A percentile compares a stretch with the other conserved stretches of the same genome.
Evolutionary conservation across 2,888 invertebrate genomes (phyloP).

Genomic region (Caenorhabditis virilis): DNA sequence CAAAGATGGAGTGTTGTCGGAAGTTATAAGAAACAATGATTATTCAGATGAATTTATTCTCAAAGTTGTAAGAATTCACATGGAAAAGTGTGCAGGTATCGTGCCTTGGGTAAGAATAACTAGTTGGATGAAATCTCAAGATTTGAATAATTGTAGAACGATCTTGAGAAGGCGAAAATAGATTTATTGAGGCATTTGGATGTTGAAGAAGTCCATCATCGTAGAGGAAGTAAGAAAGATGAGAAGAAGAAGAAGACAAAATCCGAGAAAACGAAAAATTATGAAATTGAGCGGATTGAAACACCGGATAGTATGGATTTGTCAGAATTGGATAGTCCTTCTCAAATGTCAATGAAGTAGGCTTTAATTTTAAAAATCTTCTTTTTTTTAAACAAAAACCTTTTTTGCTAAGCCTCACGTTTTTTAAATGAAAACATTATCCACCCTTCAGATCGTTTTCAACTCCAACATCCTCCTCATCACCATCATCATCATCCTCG

Average conservation of each 20-base stretch:
- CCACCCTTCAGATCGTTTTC: no score
- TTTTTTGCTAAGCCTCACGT: no score
- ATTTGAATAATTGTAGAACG: slow-evolving; percentile 22
- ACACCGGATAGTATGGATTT: no score
- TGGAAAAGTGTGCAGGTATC: slow-evolving; percentile 29
- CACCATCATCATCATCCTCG: slow-evolving; percentile 14
- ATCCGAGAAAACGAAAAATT: slow-evolving; percentile 15
- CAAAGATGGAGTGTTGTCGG: slow-evolving; percentile 33
- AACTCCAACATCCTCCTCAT: background rate
- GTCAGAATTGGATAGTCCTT: no score
- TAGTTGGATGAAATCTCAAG: no score
- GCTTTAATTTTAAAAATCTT: no score
- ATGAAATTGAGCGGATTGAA: no score
- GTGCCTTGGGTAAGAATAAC: slow-evolving; percentile 37
- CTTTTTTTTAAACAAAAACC: no score
- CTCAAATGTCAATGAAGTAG: no score
- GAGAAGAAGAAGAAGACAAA: slow-evolving; percentile 15
- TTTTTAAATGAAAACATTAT: no score
- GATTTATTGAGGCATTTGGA: slow-evolving; percentile 13
- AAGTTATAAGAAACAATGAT: slow-evolving; percentile 25
- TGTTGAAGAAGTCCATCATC: slow-evolving; percentile 5
- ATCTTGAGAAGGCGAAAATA: slow-evolving; percentile 23
- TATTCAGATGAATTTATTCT: slow-evolving; percentile 30
- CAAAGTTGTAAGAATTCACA: slow-evolving; percentile 8
- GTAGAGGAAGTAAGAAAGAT: slow-evolving; percentile 10